Base-by-base conservation (phyloP, 2,113 vertebrate species). In the Microcebus murinus region DNA sequence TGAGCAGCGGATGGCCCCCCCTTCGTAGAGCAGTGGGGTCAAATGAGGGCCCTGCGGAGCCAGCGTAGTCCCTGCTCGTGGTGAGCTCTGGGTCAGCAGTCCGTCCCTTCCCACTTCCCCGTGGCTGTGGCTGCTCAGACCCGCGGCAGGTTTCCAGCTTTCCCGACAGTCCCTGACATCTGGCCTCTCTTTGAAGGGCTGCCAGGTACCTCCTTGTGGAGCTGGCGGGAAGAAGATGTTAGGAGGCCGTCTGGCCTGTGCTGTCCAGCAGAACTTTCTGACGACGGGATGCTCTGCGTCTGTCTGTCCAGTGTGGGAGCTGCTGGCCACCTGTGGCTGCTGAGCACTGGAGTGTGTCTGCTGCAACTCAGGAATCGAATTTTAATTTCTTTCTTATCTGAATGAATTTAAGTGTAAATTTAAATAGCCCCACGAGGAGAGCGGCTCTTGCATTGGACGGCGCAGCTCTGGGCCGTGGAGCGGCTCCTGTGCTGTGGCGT, bases 401-500 rank as follows among this genome's bases (percentile, higher is more conserved):
- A 68, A 14, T 50, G 39, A 11, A 45, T 61, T 59, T 82, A 42
- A 31, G 1, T 59, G 29, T 36, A 21, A 36, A 20, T 34, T 68
- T 70, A 31, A 80, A n/a, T 9, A 42, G 21, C 29, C 48, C 3
- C 48, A 14, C 3, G 48, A 59, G 48, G 23, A 59, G n/a, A 13
- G 34, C 11, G 27, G 48, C 61, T 27, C 0, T 18, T 2, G 3
- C 77, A 5, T 12, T 21, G 34, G n/a, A 17, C 15, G 5, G 45
- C 10, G 13, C 7, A 76, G 77, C 70, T 70, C 50, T 29, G 21
- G 48, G 55, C 25, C 3, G 8, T 0, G 12, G 45, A 42, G 23
- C 25, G 42, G n/a, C 27, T 0, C 67, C 17, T 6, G 23, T 0
- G 0, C 31, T 11, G 6, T 1, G 2, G 12, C 4, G 11, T 20